These are phyloP conservation scores for Phaethornis superciliosus DNA, from an alignment of 2,113 vertebrate genomes.

Conservation along the genomic window DNA sequence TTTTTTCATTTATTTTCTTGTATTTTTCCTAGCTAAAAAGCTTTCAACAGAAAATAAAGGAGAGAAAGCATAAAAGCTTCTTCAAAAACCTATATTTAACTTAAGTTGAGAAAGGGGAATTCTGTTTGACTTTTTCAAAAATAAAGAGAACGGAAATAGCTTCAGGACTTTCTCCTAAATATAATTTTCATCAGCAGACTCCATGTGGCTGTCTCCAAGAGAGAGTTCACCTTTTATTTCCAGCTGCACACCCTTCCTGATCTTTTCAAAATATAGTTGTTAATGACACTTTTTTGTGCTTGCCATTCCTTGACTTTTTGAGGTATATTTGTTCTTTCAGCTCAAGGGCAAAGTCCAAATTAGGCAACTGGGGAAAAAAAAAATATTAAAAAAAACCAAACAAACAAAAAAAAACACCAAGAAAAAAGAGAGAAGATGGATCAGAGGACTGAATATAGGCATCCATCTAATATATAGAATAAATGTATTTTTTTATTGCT, in stretches of 20 bases:
- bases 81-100: not conserved
- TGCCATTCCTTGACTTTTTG: not conserved
- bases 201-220: not conserved
- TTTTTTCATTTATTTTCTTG: fast-evolving
- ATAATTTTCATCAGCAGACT: not conserved
- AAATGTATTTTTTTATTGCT: not conserved
- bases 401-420: too few relatives aligned
- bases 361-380: not conserved
- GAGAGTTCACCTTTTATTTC: not conserved
- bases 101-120: not conserved
- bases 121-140: not conserved
- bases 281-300: not conserved
- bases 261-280: not conserved
- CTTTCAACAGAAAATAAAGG: not conserved
- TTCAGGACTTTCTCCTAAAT: not conserved
- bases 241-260: not conserved
- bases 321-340: not conserved
- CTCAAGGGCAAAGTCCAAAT: not conserved
- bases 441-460: not conserved
- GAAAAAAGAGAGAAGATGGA: not conserved
- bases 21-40: not conserved
- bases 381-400: too few relatives aligned
- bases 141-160: not conserved
- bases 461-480: not conserved
- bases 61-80: not conserved